Percentiles rank a stretch among this genome's conserved stretches.
These are phyloP conservation scores for Poecile montanus DNA, from an alignment of 2,797 vertebrate genomes.

Conservation along the genomic window DNA sequence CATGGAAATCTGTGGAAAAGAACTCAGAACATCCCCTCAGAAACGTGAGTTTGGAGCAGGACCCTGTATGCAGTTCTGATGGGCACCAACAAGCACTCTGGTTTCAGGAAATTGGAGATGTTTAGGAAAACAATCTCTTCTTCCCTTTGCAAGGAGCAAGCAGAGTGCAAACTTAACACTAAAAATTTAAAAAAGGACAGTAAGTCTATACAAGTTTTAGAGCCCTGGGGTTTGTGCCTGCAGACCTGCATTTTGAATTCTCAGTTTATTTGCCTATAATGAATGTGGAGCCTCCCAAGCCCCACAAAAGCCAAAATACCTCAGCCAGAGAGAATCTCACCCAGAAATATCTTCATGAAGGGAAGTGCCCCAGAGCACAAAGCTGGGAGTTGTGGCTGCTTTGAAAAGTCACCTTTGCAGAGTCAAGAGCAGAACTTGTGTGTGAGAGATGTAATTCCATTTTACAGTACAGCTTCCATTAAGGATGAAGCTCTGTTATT, in stretches of 20 bases:
- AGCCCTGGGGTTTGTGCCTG: neutral
- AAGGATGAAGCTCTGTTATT: neutral
- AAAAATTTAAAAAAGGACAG: accelerated
- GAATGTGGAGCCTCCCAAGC: neutral
- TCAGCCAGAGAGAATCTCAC: neutral
- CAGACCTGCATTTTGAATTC: neutral
- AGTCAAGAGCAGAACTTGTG: neutral
- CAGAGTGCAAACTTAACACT: neutral
- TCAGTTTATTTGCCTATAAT: neutral
- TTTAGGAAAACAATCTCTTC: neutral
- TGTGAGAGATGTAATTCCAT: neutral
- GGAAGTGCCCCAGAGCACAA: neutral
- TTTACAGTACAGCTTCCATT: neutral
- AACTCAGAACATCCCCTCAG: neutral
- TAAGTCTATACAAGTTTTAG: neutral
- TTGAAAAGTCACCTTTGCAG: neutral
- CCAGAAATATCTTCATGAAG: neutral
- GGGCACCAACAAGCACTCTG: neutral
- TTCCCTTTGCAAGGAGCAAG: neutral
- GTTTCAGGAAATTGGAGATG: neutral
- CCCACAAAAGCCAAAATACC: neutral
- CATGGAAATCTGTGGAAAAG: neutral
- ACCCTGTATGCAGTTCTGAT: neutral
- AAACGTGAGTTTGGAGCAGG: neutral
- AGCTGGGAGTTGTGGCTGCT: neutral